Evolutionary conservation across 2,888 invertebrate species (phyloP).

Genomic region (Allygus modestus): DNA sequence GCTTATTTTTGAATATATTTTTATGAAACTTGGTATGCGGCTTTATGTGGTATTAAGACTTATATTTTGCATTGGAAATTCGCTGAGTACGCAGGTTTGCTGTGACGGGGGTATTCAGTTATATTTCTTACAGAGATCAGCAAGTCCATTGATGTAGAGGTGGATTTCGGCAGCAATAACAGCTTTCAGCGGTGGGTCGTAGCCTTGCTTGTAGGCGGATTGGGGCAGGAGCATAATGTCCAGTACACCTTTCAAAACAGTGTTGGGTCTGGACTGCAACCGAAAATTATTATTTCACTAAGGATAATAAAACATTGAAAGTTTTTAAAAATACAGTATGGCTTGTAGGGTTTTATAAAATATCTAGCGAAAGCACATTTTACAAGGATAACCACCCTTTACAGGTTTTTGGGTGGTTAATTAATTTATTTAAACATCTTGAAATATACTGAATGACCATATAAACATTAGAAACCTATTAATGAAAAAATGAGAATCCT

Average conservation of each 20-base stretch:
- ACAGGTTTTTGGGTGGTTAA: too few species aligned
- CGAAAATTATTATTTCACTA: slow-evolving; percentile 13
- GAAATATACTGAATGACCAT: too few species aligned
- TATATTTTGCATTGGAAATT: too few species aligned
- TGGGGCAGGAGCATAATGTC: slow-evolving; percentile 76
- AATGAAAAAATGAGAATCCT: too few species aligned
- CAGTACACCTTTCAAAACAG: slow-evolving; percentile 77
- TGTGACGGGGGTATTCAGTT: too few species aligned
- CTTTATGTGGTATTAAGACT: too few species aligned
- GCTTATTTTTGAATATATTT: too few species aligned
- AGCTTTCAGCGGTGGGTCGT: slow-evolving; percentile 74
- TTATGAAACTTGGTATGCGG: too few species aligned
- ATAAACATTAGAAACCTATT: too few species aligned
- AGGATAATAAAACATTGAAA: not conserved
- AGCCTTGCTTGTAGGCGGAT: slow-evolving; percentile 75
- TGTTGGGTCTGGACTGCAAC: slow-evolving; percentile 72
- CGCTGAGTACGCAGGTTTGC: too few species aligned
- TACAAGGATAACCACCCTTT: too few species aligned
- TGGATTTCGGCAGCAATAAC: slow-evolving; percentile 77
- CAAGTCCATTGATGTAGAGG: slow-evolving; percentile 77
- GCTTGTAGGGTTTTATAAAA: not conserved
- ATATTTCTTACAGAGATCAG: slow-evolving; percentile 74
- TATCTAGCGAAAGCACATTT: not conserved
- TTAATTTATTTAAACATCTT: too few species aligned
- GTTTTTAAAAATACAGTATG: not conserved